Percentiles rank a stretch among this genome's conserved stretches.
Evolutionary conservation across 2,797 vertebrate species (phyloP).

Genomic region (Siniperca scherzeri): DNA sequence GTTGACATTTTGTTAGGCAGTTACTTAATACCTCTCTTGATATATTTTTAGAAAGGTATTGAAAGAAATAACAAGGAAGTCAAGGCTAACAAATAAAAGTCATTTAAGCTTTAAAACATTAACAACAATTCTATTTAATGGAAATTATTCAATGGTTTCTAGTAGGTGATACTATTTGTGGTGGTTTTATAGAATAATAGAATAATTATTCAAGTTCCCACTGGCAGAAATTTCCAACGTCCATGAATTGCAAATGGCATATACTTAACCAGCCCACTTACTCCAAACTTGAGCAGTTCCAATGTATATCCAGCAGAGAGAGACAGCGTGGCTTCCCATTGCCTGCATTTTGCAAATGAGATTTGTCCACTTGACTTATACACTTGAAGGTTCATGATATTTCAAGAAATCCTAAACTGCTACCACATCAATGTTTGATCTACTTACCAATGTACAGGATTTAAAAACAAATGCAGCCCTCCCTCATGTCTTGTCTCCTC

Average conservation of each 20-base stretch:
- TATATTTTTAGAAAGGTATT: background rate
- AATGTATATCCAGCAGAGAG: conserved; percentile 55
- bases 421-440: background rate
- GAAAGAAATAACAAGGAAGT: background rate
- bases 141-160: background rate
- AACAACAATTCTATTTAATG: background rate
- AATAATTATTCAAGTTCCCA: background rate
- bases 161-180: background rate
- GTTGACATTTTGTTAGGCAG: background rate
- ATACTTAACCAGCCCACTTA: background rate
- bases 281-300: background rate
- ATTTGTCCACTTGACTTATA: background rate
- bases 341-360: background rate
- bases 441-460: background rate
- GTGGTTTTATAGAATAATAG: background rate
- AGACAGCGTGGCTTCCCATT: background rate
- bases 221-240: background rate
- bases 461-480: conserved; percentile 6
- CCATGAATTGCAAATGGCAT: background rate
- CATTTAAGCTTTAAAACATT: background rate
- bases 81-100: background rate
- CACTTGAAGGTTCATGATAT: conserved; percentile 7
- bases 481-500: conserved; percentile 35
- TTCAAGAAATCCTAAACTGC: background rate
- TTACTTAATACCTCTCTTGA: background rate